A percentile compares a stretch with the other conserved stretches of the same genome.
These are phyloP conservation scores for Lucifuga dentata DNA, from an alignment of 2,113 vertebrate genomes.

Conservation along the genomic window DNA sequence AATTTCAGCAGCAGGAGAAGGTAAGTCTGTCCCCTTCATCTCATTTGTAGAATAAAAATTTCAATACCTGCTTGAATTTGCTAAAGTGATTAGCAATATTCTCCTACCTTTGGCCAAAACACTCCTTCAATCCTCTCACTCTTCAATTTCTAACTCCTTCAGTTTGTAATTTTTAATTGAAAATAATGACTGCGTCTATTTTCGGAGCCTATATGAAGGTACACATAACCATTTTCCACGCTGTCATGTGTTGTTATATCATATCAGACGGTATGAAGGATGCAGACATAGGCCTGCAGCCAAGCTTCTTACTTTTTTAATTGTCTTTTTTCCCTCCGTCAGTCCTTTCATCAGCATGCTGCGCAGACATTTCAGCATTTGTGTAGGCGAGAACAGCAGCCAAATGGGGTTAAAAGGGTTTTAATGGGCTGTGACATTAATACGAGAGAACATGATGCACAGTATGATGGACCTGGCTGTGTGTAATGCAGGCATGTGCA, in stretches of 20 bases:
- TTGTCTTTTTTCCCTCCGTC: not conserved
- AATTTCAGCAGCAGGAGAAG: slow-evolving; percentile 1
- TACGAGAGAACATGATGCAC: slow-evolving; percentile 27
- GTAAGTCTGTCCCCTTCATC: slow-evolving; percentile 27
- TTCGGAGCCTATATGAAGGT: no score
- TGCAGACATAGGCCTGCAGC: not conserved
- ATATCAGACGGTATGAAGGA: not conserved
- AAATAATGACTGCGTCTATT: no score
- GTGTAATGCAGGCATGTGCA: no score
- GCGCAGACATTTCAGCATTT: slow-evolving; percentile 19
- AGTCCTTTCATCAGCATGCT: not conserved
- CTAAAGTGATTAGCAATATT: slow-evolving; percentile 31
- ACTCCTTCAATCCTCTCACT: not conserved
- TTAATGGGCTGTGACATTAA: slow-evolving; percentile 63
- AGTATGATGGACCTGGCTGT: slow-evolving; percentile 19
- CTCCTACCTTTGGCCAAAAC: slow-evolving; percentile 16
- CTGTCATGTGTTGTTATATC: not conserved
- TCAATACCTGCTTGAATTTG: slow-evolving; percentile 25
- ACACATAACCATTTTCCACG: not conserved
- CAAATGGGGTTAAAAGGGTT: slow-evolving; percentile 48
- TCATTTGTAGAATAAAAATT: slow-evolving; percentile 1
- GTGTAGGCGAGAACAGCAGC: slow-evolving; percentile 39
- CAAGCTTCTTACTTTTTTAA: slow-evolving; percentile 6
- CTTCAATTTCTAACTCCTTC: slow-evolving; percentile 1
- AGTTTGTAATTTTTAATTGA: no score